phyloP scores from a whole-genome alignment of 2,797 vertebrate genomes.

The Eulemur albifrons region DNA sequence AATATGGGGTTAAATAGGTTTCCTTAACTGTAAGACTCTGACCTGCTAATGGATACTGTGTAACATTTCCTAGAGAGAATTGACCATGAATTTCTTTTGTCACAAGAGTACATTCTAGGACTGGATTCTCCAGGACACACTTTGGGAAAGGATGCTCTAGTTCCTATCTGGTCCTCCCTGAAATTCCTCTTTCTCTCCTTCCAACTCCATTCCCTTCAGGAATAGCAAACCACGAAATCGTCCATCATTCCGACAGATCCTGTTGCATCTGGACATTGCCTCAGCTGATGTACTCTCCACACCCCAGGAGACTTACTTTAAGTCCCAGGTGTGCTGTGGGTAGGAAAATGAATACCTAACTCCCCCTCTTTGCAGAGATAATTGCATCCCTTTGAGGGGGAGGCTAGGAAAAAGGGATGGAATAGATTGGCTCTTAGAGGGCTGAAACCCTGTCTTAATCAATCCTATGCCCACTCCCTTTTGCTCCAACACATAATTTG shows the following conservation, averaged over 20 bases:
- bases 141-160: neutral
- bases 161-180: neutral
- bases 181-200: neutral
- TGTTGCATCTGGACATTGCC: constrained; percentile 96
- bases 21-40: neutral
- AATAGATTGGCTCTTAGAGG: neutral
- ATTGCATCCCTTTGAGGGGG: neutral
- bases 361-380: neutral
- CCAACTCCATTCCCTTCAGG: constrained; percentile 82
- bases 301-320: constrained; percentile 97
- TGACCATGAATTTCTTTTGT: neutral
- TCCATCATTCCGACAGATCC: constrained; percentile 96
- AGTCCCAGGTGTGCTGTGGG: constrained; percentile 90
- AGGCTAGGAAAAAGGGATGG: neutral
- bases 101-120: neutral
- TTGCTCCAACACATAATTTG: neutral
- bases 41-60: neutral
- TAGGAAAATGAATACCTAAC: neutral
- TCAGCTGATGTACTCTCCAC: constrained; percentile 96
- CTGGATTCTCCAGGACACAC: neutral
- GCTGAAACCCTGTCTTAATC: neutral
- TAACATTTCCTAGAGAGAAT: neutral
- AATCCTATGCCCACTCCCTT: accelerated
- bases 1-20: neutral
- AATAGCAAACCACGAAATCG: constrained; percentile 96